Conservation (phyloP, 2,888 invertebrate genomes). For the Lasioglossum marginatum region DNA sequence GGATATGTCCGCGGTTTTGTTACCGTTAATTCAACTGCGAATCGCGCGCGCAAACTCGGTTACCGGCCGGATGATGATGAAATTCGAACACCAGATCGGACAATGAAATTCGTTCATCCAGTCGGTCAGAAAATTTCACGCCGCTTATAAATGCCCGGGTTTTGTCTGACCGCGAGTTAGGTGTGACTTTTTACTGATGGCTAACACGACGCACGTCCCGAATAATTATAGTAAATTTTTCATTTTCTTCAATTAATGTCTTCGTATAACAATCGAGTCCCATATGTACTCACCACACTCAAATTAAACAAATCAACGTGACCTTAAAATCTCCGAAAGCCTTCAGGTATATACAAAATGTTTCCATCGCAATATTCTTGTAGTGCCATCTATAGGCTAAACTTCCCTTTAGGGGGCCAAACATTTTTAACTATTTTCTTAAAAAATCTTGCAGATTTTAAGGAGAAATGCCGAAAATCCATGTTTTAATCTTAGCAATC, state of each 20-base stretch:
- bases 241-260: not conserved
- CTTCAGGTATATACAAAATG: too few species aligned
- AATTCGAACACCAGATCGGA: conserved; percentile 2
- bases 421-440: too few species aligned
- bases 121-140: not conserved
- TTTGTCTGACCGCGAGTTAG: not conserved
- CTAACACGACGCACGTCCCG: not conserved
- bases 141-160: not conserved
- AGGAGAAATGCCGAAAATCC: too few species aligned
- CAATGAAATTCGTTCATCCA: not conserved
- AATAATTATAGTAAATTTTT: not conserved
- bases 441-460: too few species aligned
- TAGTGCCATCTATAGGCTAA: too few species aligned
- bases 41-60: conserved; percentile 29
- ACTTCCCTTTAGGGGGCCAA: too few species aligned
- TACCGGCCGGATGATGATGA: conserved; percentile 14
- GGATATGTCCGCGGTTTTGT: conserved; percentile 56
- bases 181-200: not conserved
- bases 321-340: too few species aligned
- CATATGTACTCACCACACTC: too few species aligned
- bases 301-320: too few species aligned
- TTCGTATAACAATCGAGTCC: too few species aligned
- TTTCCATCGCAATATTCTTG: too few species aligned
- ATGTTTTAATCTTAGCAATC: too few species aligned
- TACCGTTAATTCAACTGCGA: conserved; percentile 31